Evolutionary conservation across 2,888 invertebrate genomes (phyloP), one percentile per base, ranked within the genome.

Genomic region (Mythimna vitellina): DNA sequence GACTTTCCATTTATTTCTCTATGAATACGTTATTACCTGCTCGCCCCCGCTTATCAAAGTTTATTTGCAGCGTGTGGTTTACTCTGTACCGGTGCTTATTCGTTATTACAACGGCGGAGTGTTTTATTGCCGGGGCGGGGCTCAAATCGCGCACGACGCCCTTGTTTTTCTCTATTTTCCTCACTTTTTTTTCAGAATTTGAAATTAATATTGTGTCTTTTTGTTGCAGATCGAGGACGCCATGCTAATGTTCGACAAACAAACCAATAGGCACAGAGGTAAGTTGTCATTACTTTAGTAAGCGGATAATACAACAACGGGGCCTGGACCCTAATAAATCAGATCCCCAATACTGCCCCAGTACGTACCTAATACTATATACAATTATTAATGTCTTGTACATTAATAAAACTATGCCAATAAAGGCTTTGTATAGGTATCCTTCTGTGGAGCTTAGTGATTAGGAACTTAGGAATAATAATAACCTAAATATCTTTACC

Each of bases 181-280:
- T 91, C 88, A 82, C 88, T 92, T 89, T 91, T 42, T 29, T 93
- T 93, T 88, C 80, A 89, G 90, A 86, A 91, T 94, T 93, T 93
- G 86, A 92, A 92, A 87, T 93, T 93, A 92, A 94, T 90, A 91
- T 89, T 91, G 89, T 93, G 86, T 91, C 82, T 93, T 96, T 89
- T 96, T 96, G 95, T 98, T 98, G 81, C 98, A 99, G 99, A 99
- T 99, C 95, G 99, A 99, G 96, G 99, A 99, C 96, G 99, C 99
- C 91, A 99, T 99, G 99, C 97, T 99, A 95, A 99, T 99, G 99
- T 99, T 99, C 97, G 99, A 99, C 97, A 99, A 99, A 97, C 99
- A 99, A 96, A 99, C 99, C 94, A 99, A 99, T 97, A 98, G 99
- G 97, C 99, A 99, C 97, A 98, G 99, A 98, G 99, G 99, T 99